phyloP scores from a whole-genome alignment of 2,113 vertebrate species.

The Trogon melanurus region DNA sequence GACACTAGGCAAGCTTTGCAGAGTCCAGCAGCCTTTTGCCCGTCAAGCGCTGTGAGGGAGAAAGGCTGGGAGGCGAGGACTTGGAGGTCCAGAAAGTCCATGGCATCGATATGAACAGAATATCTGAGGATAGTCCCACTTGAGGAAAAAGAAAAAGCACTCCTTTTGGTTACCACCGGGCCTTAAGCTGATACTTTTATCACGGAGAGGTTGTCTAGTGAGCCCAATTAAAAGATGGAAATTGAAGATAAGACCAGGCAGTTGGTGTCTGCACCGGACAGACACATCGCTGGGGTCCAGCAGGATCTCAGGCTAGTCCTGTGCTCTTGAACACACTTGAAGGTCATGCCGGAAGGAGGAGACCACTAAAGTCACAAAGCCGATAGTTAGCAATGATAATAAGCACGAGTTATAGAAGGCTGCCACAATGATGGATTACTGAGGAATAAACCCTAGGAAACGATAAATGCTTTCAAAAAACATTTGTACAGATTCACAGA shows the following conservation, averaged over 20 bases:
- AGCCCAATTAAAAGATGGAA: background rate
- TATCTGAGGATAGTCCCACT: background rate
- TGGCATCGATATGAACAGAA: background rate
- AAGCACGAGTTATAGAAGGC: background rate
- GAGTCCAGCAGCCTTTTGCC: background rate
- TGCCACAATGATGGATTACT: background rate
- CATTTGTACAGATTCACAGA: background rate
- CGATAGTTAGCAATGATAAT: rapidly evolving
- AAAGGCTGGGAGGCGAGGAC: background rate
- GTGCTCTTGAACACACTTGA: background rate
- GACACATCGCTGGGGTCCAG: background rate
- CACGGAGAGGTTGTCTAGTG: background rate
- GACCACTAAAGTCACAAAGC: background rate
- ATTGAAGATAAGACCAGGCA: background rate
- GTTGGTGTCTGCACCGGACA: rapidly evolving
- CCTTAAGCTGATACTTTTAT: background rate
- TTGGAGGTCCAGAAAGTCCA: background rate
- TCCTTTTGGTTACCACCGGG: background rate
- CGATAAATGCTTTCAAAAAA: background rate
- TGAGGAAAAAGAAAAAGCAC: background rate
- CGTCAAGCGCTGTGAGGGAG: background rate
- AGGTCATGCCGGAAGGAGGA: background rate
- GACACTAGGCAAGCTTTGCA: background rate
- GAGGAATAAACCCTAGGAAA: background rate
- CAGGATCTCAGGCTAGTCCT: background rate